Percentiles rank a stretch among this genome's conserved stretches.
These are phyloP conservation scores for Columbina picui DNA, from an alignment of 2,113 vertebrate species.

Conservation along the genomic window DNA sequence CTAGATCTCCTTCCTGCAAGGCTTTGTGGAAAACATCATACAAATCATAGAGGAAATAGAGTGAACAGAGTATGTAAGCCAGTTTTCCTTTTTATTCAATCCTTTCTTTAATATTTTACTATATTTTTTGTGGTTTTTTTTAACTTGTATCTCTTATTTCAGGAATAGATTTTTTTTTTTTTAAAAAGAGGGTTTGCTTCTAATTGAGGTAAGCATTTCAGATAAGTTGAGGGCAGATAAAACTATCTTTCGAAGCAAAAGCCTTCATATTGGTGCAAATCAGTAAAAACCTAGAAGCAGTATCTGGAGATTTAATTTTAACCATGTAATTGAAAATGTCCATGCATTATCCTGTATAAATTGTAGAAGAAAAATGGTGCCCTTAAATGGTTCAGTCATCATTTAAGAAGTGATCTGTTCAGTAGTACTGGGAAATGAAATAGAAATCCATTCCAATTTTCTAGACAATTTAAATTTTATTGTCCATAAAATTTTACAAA, in stretches of 20 bases:
- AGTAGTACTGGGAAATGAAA: constrained; percentile 71
- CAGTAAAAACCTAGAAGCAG: constrained; percentile 36
- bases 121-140: not conserved
- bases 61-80: not conserved
- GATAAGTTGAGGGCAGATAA: not conserved
- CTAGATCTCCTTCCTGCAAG: not conserved
- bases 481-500: constrained; percentile 65
- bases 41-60: not conserved
- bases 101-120: not conserved
- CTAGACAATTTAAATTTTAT: constrained; percentile 65
- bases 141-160: not conserved
- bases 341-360: constrained; percentile 58
- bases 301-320: constrained; percentile 65
- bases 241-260: constrained; percentile 4
- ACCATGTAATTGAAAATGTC: constrained; percentile 67
- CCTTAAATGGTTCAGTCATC: constrained; percentile 38
- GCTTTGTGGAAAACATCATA: not conserved
- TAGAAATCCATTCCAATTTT: constrained; percentile 71
- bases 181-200: not conserved
- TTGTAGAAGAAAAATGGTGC: constrained; percentile 59
- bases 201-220: not conserved
- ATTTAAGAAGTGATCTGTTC: constrained; percentile 68
- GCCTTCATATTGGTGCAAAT: constrained; percentile 12
- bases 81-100: not conserved
- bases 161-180: not conserved